Evolutionary conservation across 1,140 invertebrate species (phyloP), one percentile per base, ranked within the genome.

Genomic region (Diorhabda sublineata): DNA sequence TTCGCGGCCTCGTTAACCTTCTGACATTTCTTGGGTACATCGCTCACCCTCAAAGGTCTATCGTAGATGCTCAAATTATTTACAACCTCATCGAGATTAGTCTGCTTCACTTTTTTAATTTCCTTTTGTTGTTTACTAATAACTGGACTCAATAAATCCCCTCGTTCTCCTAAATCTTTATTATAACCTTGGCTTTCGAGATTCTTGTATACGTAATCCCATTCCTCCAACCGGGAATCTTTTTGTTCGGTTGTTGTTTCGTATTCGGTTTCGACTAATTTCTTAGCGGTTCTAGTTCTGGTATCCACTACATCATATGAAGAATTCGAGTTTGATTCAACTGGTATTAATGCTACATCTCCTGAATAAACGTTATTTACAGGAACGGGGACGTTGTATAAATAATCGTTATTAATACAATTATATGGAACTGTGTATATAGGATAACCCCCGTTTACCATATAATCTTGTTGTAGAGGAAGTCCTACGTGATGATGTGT

Each of bases 161-260:
- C 85, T 11, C 85, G 79, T 62, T 90, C 88, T 3, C 84, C 87
- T 4, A 88, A 77, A 79, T 90, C 87, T 75, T 90, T 90, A 3
- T 85, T 87, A 72, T 92, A 90, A 2, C 90, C 88, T 71, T 89
- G 87, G 72, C 85, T 90, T 68, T 91, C 89, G 3, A 92, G 80
- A 79, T 91, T 91, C 71, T 87, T 85, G 75, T 90, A 92, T 0
- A 93, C 92, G 77, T 91, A 92, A 76, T 91, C 89, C 91, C 91
- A 92, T 61, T 86, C 87, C 68, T 90, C 90, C 68, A 87, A 88
- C 1, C 86, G 87, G 3, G 86, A 87, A 45, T 76, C 77, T 43
- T 74, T 73, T 81, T 6, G 79, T 78, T 65, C 68, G 5, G 59
- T 67, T 76, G 44, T 56, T 61, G 6, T 42, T 61, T 62, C 58